Percentiles rank a stretch among this genome's conserved stretches.
phyloP scores from a whole-genome alignment of 1,140 invertebrate species.

The Drosophila navojoa region DNA sequence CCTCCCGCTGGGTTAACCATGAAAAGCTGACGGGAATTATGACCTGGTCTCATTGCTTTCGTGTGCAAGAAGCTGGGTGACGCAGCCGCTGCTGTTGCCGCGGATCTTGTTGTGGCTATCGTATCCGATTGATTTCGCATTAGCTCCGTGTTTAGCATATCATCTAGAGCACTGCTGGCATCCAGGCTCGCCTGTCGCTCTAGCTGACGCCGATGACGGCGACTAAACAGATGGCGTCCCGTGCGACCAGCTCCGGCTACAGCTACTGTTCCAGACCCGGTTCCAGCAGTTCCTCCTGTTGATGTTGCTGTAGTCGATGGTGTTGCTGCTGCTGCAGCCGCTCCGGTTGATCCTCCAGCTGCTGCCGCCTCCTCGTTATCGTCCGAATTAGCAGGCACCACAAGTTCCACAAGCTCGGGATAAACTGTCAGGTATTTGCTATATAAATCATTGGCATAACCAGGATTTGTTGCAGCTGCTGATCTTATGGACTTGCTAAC shows the following conservation, averaged over 20 bases:
- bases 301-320: neutral
- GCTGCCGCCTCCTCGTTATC: conserved; percentile 4
- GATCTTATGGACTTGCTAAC: conserved; percentile 75
- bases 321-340: neutral
- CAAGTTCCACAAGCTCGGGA: conserved; percentile 63
- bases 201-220: conserved; percentile 65
- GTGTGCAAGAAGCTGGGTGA: conserved; percentile 63
- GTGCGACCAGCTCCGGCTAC: conserved; percentile 31
- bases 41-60: conserved; percentile 39
- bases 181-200: conserved; percentile 77
- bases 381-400: conserved; percentile 11
- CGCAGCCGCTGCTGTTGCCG: conserved; percentile 8
- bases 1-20: conserved; percentile 26
- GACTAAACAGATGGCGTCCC: conserved; percentile 69
- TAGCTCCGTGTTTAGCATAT: conserved; percentile 45
- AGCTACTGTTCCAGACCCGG: neutral
- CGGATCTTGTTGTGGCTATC: conserved; percentile 52
- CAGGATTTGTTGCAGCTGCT: conserved; percentile 33
- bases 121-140: conserved; percentile 80
- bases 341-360: neutral
- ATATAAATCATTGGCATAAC: conserved; percentile 46
- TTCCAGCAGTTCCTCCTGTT: neutral
- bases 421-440: conserved; percentile 77
- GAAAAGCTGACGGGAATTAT: conserved; percentile 63
- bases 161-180: conserved; percentile 41